Evolutionary conservation across 2,797 vertebrate species (phyloP).

Genomic region (Semaprochilodus insignis): DNA sequence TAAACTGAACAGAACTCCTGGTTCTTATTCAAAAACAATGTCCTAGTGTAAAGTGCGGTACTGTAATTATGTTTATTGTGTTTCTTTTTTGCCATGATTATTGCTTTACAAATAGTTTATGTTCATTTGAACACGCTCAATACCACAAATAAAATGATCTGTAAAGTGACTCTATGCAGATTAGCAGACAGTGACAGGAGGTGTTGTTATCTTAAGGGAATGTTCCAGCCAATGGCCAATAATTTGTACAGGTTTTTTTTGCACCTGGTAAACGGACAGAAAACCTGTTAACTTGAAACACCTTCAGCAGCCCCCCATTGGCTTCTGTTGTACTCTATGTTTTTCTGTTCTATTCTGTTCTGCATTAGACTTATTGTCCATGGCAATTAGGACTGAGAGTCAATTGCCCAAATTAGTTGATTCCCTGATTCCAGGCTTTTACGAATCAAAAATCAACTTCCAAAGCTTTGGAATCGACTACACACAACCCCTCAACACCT

Average conservation of each 20-base stretch:
- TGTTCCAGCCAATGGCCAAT: background rate
- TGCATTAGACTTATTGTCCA: background rate
- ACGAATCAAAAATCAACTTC: too few relatives aligned
- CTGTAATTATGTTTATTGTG: background rate
- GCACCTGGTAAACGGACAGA: background rate
- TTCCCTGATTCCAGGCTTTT: too few relatives aligned
- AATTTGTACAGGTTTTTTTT: background rate
- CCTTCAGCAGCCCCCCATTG: background rate
- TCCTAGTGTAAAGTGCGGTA: background rate
- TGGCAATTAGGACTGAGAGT: background rate
- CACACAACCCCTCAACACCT: too few relatives aligned
- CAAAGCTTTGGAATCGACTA: too few relatives aligned
- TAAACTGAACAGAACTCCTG: background rate
- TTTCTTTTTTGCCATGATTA: background rate
- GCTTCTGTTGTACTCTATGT: background rate
- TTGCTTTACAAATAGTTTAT: background rate
- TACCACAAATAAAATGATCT: conserved; percentile 68
- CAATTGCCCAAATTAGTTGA: too few relatives aligned
- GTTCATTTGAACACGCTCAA: conserved; percentile 53
- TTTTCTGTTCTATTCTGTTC: background rate
- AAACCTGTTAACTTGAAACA: background rate
- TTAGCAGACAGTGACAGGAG: conserved; percentile 68
- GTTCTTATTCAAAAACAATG: background rate
- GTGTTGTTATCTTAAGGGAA: background rate
- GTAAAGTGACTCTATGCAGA: conserved; percentile 66